A percentile compares a stretch with the other conserved stretches of the same genome.
Evolutionary conservation across 92 coral and sea anemone genomes (phyloP).

Genomic region (Porites evermanni): DNA sequence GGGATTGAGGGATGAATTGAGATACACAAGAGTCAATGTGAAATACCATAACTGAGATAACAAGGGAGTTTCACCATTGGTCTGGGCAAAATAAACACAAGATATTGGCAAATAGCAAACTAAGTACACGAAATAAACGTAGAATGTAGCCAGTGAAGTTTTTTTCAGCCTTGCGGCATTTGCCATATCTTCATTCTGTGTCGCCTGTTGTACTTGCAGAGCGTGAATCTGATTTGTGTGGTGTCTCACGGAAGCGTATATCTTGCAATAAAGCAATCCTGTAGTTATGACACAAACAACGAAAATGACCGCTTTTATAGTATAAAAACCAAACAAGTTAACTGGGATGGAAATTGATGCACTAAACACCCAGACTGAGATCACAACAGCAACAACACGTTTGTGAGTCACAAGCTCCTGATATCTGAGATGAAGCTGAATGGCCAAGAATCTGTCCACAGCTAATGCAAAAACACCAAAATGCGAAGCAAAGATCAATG

Average conservation of each 20-base stretch:
- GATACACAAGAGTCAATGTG: background rate
- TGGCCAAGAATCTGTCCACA: slow-evolving; percentile 2
- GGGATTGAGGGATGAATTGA: too few species aligned
- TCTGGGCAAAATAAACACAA: background rate
- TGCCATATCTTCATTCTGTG: background rate
- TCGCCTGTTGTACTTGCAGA: background rate
- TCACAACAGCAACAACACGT: slow-evolving; percentile 12
- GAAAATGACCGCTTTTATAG: too few species aligned
- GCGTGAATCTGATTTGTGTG: background rate
- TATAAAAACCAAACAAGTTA: too few species aligned
- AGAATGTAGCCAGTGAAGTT: background rate
- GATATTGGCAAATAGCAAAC: background rate
- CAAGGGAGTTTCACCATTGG: background rate
- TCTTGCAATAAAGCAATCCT: background rate
- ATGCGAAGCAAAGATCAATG: background rate
- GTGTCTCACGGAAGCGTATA: background rate
- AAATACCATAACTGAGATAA: background rate
- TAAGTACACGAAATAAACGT: background rate
- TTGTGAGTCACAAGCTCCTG: slow-evolving; percentile 18
- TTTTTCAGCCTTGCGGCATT: background rate
- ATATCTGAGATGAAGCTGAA: slow-evolving; percentile 18
- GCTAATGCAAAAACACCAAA: background rate
- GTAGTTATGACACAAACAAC: background rate
- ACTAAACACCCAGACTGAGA: background rate
- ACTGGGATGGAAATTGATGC: background rate